Conservation (phyloP, 2,113 vertebrate species). For the Xyliphius kryptos region DNA sequence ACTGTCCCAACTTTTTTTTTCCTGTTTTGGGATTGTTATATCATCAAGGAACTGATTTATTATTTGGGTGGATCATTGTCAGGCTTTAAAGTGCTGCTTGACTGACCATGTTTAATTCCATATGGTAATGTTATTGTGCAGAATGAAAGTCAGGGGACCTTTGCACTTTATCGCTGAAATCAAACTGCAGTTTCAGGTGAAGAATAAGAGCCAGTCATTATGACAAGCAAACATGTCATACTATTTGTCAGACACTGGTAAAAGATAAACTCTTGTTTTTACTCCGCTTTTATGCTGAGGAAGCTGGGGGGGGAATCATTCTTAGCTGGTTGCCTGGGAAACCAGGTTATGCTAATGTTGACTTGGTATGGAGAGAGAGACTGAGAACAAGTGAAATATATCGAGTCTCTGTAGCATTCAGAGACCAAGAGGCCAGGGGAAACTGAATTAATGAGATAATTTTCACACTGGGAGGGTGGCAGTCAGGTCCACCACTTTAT, state of each 20-base stretch:
- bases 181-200: conserved; percentile 17
- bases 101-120: conserved; percentile 2
- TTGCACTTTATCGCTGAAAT: conserved; percentile 17
- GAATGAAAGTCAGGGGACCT: conserved; percentile 13
- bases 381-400: conserved; percentile 29
- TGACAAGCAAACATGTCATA: conserved; percentile 42
- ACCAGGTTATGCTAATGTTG: conserved; percentile 54
- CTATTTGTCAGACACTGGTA: conserved; percentile 43
- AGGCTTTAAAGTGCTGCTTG: too few relatives aligned
- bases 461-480: conserved; percentile 46
- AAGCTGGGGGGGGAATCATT: conserved; percentile 41
- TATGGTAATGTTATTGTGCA: not conserved
- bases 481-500: conserved; percentile 36
- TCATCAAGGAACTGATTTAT: too few relatives aligned
- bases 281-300: conserved; percentile 39
- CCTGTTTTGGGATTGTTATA: too few relatives aligned
- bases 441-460: conserved; percentile 51
- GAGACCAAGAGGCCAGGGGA: conserved; percentile 37
- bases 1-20: too few relatives aligned
- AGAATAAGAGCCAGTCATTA: conserved; percentile 27
- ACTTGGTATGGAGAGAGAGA: conserved; percentile 32
- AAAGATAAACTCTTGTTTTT: conserved; percentile 49
- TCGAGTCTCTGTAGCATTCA: conserved; percentile 26
- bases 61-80: too few relatives aligned
- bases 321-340: conserved; percentile 44